phyloP scores from a whole-genome alignment of 2,888 invertebrate genomes.

The Lepidocyrtinus sp. region DNA sequence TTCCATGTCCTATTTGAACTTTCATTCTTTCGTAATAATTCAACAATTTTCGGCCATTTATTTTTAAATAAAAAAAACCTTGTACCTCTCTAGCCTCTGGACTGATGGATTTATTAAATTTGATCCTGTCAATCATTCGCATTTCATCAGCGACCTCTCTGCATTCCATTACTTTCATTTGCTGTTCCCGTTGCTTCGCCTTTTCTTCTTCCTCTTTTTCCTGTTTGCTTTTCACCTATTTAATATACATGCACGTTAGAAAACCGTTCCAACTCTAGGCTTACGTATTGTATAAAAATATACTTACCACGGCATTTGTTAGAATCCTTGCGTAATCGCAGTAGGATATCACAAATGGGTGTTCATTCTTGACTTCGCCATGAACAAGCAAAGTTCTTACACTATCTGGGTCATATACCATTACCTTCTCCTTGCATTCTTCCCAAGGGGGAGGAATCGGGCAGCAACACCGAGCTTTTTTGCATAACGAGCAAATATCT shows the following conservation, averaged over 20 bases:
- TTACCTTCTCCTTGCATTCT: slow-evolving; percentile 66
- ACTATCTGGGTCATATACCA: slow-evolving; percentile 68
- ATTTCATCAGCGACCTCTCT: slow-evolving; percentile 64
- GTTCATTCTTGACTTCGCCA: slow-evolving; percentile 69
- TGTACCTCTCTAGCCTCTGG: slow-evolving; percentile 65
- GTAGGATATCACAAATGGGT: slow-evolving; percentile 65
- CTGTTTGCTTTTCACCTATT: slow-evolving; percentile 56
- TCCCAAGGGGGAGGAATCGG: slow-evolving; percentile 67
- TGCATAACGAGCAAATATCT: slow-evolving; percentile 65
- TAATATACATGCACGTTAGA: slow-evolving; percentile 2
- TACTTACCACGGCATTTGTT: slow-evolving; percentile 55
- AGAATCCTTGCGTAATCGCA: slow-evolving; percentile 61
- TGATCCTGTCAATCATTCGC: slow-evolving; percentile 61
- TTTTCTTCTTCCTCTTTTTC: slow-evolving; percentile 59
- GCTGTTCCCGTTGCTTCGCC: slow-evolving; percentile 36
- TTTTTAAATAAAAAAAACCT: neutral
- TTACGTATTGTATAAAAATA: neutral
- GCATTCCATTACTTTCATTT: slow-evolving; percentile 55
- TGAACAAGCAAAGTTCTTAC: slow-evolving; percentile 65
- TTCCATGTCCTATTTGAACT: slow-evolving; percentile 58
- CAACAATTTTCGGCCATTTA: neutral
- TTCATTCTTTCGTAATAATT: neutral
- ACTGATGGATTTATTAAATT: slow-evolving; percentile 64
- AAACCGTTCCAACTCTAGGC: neutral
- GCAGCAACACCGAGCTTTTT: slow-evolving; percentile 62